phyloP scores from a whole-genome alignment of 64 coral and sea anemone species.

The Acropora yongei region DNA sequence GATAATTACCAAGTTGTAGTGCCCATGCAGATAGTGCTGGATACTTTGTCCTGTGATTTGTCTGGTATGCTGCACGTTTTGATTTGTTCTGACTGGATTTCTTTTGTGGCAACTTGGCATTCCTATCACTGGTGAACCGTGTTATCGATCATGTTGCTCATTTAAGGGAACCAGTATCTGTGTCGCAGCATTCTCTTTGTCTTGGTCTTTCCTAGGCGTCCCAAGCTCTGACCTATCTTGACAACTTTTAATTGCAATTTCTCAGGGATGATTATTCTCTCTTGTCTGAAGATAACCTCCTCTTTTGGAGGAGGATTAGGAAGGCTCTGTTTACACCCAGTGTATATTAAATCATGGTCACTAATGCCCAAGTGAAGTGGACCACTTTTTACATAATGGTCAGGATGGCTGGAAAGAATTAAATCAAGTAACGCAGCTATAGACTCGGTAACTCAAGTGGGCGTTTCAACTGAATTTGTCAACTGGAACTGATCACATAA shows the following conservation, averaged over 20 bases:
- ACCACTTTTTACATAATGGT: no score
- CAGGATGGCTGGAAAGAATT: no score
- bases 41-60: conserved; percentile 22
- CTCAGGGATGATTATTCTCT: conserved; percentile 59
- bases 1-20: neutral
- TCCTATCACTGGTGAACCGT: conserved; percentile 59
- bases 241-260: conserved; percentile 59
- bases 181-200: conserved; percentile 67
- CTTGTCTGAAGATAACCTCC: conserved; percentile 64
- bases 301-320: neutral
- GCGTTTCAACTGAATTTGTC: no score
- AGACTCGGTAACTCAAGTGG: no score
- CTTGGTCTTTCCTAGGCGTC: conserved; percentile 40
- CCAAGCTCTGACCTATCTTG: conserved; percentile 53
- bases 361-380: no score
- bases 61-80: no score
- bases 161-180: conserved; percentile 73
- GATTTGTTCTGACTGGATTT: no score
- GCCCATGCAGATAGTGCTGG: conserved; percentile 32
- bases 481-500: no score
- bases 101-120: conserved; percentile 9
- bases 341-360: no score
- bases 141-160: conserved; percentile 74
- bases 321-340: no score
- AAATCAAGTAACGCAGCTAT: no score